Evolutionary conservation across 2,797 vertebrate species (phyloP), one percentile per base, ranked within the genome.

Genomic region (Pipistrellus pygmaeus): DNA sequence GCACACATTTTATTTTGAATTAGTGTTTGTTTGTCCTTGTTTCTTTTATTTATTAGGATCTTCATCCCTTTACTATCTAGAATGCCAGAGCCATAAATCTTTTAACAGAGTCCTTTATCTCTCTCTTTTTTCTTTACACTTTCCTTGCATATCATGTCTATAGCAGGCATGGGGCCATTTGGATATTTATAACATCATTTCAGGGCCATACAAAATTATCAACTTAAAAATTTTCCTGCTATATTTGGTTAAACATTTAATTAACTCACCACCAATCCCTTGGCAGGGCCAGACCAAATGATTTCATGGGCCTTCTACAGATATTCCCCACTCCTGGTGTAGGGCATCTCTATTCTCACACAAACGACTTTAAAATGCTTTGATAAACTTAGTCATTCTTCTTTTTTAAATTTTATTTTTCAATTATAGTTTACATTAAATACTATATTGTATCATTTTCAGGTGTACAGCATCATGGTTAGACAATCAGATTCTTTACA

Each of bases 341-440:
- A 71, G 20, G 23, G 5, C 13, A 6, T 84, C 27, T 80, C 11
- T 60, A 8, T 73, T 93, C 32, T 88, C n/a, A 95, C 27, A 85
- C 2, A 55, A 38, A 81, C 20, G 4, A 8, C 11, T 57, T 55
- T 85, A 68, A 81, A 27, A 66, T 82, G 46, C 17, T 94, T 57
- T 88, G 68, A 77, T 76, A 66, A 94, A 46, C 30, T 84, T 84
- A 72, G 20, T 86, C 25, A 71, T 80, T 88, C 17, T 80, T 88
- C 17, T 62, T 62, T 62, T 62, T 62, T 14, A 62, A 62, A 66
- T 35, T 32, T 68, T 68, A 68, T 68, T 35, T 68, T 68, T 68
- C n/a, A 68, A 68, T 68, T 68, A 32, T 17, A 32, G 64, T 68
- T 68, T 62, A 62, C 25, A 62, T 62, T 62, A 13, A 30, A 10